Evolutionary conservation across 2,888 invertebrate genomes (phyloP).

Genomic region (Linyphia triangularis): DNA sequence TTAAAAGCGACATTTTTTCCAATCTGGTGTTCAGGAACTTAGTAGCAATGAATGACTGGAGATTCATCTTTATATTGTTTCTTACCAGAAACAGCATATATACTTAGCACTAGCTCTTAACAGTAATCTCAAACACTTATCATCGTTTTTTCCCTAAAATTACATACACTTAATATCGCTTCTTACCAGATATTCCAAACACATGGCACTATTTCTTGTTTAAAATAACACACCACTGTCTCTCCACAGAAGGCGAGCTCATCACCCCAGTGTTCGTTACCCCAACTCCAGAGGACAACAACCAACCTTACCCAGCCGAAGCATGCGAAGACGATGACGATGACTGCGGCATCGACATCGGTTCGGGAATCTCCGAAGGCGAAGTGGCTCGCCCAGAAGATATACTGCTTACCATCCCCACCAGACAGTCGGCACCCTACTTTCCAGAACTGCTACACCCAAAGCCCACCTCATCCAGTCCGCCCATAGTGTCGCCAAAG

Average conservation of each 20-base stretch:
- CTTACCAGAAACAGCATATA: too few species aligned
- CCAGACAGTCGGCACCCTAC: neutral
- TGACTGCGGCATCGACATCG: slow-evolving; percentile 66
- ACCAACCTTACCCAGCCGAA: slow-evolving; percentile 31
- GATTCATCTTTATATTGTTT: too few species aligned
- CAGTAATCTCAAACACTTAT: too few species aligned
- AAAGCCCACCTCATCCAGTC: slow-evolving; percentile 23
- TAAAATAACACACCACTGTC: too few species aligned
- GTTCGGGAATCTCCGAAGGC: slow-evolving; percentile 69
- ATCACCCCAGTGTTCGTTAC: slow-evolving; percentile 73
- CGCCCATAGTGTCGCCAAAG: slow-evolving; percentile 32
- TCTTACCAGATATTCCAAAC: too few species aligned
- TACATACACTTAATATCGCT: too few species aligned
- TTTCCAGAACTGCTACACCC: slow-evolving; percentile 6
- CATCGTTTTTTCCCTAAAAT: too few species aligned
- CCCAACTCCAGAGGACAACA: slow-evolving; percentile 51
- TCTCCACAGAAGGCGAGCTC: slow-evolving; percentile 55
- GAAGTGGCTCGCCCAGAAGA: slow-evolving; percentile 44
- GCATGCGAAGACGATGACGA: slow-evolving; percentile 62
- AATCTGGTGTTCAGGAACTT: too few species aligned
- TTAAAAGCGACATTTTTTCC: too few species aligned
- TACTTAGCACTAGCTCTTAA: too few species aligned
- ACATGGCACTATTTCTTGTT: too few species aligned
- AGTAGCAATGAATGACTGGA: too few species aligned
- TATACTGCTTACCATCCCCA: slow-evolving; percentile 48